A percentile compares a stretch with the other conserved stretches of the same genome.
Conservation (phyloP, 2,888 invertebrate species). For the Pegoplata infirma region DNA sequence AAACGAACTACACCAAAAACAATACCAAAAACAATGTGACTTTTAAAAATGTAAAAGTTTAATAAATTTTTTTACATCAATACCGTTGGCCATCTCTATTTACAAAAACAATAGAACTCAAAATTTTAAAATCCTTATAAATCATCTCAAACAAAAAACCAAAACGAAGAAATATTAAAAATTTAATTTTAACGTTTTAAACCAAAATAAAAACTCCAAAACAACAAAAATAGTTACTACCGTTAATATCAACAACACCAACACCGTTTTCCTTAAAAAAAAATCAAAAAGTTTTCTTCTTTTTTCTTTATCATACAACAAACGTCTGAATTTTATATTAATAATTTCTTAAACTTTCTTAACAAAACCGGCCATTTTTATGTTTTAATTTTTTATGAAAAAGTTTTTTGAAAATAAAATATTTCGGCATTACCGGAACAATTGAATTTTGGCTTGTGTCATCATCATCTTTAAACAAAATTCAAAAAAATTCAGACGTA, state of each 20-base stretch:
- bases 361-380: conserved; percentile 61
- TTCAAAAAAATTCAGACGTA: conserved; percentile 74
- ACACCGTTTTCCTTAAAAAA: conserved; percentile 35
- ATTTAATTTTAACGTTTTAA: conserved; percentile 24
- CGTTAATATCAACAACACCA: conserved; percentile 48
- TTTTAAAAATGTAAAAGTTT: conserved; percentile 45
- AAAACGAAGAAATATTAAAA: conserved; percentile 6
- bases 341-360: conserved; percentile 8
- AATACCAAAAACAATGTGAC: conserved; percentile 51
- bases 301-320: conserved; percentile 26
- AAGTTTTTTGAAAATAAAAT: conserved; percentile 28
- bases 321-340: conserved; percentile 72
- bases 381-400: conserved; percentile 42
- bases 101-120: conserved; percentile 62
- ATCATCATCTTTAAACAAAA: conserved; percentile 55
- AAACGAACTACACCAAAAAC: neutral
- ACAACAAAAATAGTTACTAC: conserved; percentile 47
- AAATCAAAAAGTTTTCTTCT: conserved; percentile 8
- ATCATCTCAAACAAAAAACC: conserved; percentile 35
- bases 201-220: conserved; percentile 46
- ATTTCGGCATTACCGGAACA: conserved; percentile 18
- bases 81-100: conserved; percentile 61
- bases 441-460: conserved; percentile 65
- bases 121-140: conserved; percentile 47
- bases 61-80: conserved; percentile 46